Evolutionary conservation across 2,888 invertebrate genomes (phyloP).

Genomic region (Tribolium freemani): DNA sequence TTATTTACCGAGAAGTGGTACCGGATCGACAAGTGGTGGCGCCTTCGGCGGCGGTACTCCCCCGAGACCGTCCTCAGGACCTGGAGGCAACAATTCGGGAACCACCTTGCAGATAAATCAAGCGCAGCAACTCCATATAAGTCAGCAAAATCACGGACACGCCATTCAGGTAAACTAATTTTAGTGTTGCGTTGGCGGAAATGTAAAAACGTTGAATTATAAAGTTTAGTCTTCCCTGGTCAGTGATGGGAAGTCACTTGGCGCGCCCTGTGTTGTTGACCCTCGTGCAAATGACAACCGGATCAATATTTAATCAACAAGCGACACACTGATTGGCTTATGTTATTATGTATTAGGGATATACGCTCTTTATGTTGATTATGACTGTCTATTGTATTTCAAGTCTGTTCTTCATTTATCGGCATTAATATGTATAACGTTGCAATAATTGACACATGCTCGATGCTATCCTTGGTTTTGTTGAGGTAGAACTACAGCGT

Average conservation of each 20-base stretch:
- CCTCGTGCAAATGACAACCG: constrained; percentile 62
- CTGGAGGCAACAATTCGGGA: constrained; percentile 63
- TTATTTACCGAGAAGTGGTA: constrained; percentile 60
- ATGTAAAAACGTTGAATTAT: not conserved
- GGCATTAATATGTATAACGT: constrained; percentile 2
- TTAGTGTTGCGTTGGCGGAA: no score
- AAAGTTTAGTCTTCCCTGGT: constrained; percentile 10
- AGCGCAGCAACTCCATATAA: constrained; percentile 89
- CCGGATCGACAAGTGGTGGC: constrained; percentile 49
- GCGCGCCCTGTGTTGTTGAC: constrained; percentile 55
- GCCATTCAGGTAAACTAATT: constrained; percentile 78
- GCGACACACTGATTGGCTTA: constrained; percentile 60
- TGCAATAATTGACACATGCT: not conserved
- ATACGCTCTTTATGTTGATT: constrained; percentile 47
- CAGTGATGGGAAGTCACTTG: constrained; percentile 42
- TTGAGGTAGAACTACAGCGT: not conserved
- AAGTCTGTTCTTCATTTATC: not conserved
- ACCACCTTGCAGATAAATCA: constrained; percentile 86
- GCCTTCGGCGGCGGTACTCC: constrained; percentile 67
- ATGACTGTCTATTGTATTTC: constrained; percentile 12
- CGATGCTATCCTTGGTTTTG: not conserved
- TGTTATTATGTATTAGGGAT: constrained; percentile 51
- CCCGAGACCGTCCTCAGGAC: constrained; percentile 72
- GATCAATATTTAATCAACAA: constrained; percentile 64
- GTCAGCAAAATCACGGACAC: constrained; percentile 80